phyloP scores from a whole-genome alignment of 2,888 invertebrate species.

The Liodrosophila aerea region DNA sequence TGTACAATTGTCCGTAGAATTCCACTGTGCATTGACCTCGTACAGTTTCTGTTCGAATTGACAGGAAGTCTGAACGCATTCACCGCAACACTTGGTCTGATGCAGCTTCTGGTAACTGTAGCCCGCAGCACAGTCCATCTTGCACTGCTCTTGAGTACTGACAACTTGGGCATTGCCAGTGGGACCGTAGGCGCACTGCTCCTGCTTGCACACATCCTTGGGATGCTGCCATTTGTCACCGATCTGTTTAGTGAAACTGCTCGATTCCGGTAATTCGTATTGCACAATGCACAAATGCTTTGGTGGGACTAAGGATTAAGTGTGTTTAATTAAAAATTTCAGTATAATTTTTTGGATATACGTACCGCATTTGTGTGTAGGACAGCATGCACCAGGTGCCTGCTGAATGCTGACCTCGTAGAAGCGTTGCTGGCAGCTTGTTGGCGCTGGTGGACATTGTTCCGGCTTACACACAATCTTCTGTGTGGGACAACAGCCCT shows the following conservation, averaged over 20 bases:
- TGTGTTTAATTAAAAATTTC: not conserved
- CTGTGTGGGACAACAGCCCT: slow-evolving; percentile 89
- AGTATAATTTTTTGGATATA: slow-evolving; percentile 14
- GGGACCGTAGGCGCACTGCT: slow-evolving; percentile 79
- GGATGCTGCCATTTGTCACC: slow-evolving; percentile 83
- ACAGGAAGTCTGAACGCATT: slow-evolving; percentile 85
- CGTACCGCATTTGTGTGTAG: slow-evolving; percentile 86
- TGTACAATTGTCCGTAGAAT: slow-evolving; percentile 86
- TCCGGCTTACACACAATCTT: slow-evolving; percentile 85
- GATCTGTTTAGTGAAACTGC: slow-evolving; percentile 79
- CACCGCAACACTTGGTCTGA: slow-evolving; percentile 85
- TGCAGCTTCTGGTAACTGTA: slow-evolving; percentile 83
- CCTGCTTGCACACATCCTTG: slow-evolving; percentile 82
- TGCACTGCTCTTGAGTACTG: slow-evolving; percentile 73
- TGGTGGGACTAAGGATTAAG: slow-evolving; percentile 71
- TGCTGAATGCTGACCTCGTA: slow-evolving; percentile 82
- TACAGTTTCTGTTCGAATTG: slow-evolving; percentile 83
- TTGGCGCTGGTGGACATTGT: slow-evolving; percentile 85
- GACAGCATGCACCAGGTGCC: slow-evolving; percentile 85
- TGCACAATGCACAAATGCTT: slow-evolving; percentile 79
- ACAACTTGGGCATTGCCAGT: slow-evolving; percentile 70
- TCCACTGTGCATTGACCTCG: slow-evolving; percentile 85
- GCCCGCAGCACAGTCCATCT: slow-evolving; percentile 83
- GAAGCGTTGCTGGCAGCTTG: slow-evolving; percentile 83
- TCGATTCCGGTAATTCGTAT: slow-evolving; percentile 70